phyloP scores from a whole-genome alignment of 2,888 invertebrate genomes.

The Hemithea aestivaria region DNA sequence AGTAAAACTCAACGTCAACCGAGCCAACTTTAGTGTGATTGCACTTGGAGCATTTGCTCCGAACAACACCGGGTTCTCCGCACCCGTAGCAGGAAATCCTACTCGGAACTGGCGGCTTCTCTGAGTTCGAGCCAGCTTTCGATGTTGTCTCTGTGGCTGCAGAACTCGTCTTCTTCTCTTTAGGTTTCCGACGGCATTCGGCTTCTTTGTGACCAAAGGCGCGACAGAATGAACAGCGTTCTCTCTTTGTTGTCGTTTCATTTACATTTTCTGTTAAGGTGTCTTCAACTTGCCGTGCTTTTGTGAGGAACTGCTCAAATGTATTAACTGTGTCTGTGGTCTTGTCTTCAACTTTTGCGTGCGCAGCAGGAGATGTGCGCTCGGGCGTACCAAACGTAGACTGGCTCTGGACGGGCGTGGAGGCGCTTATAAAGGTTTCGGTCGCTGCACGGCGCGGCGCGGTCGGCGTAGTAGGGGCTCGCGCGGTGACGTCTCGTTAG shows the following conservation, averaged over 20 bases:
- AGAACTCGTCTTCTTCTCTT: background rate
- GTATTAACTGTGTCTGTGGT: background rate
- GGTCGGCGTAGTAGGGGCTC: too few relatives aligned
- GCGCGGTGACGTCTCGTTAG: too few relatives aligned
- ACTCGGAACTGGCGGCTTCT: background rate
- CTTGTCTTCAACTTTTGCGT: background rate
- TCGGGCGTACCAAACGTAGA: too few relatives aligned
- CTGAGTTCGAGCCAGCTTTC: background rate
- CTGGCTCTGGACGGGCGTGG: too few relatives aligned
- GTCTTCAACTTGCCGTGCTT: background rate
- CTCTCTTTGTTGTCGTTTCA: background rate
- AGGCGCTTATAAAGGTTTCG: too few relatives aligned
- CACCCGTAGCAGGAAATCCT: slow-evolving; percentile 2
- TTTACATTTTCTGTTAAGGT: background rate
- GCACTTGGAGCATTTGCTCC: slow-evolving; percentile 1
- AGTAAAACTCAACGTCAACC: background rate
- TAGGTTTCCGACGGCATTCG: background rate
- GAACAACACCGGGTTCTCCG: slow-evolving; percentile 1
- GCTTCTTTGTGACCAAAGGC: background rate
- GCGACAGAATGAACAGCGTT: too few relatives aligned
- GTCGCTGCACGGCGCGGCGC: too few relatives aligned
- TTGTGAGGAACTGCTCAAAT: background rate
- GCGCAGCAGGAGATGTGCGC: too few relatives aligned
- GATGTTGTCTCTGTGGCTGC: background rate
- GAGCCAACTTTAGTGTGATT: background rate